These are phyloP conservation scores for Rhyacophila brunnea DNA, from an alignment of 1,140 invertebrate species.

Conservation along the genomic window DNA sequence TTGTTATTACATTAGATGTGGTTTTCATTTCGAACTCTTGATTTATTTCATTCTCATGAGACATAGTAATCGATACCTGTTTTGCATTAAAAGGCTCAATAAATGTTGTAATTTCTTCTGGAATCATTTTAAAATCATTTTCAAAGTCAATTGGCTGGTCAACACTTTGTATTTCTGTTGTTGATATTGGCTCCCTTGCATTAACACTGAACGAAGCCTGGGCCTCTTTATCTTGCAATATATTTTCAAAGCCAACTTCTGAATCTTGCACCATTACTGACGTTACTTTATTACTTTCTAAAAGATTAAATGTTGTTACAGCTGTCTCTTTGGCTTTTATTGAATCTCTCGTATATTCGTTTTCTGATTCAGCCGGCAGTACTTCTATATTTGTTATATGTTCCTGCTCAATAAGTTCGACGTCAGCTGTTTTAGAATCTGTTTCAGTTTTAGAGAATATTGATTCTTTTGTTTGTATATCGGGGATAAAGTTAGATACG, in stretches of 20 bases:
- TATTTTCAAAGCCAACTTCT: constrained; percentile 52
- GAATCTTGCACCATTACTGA: constrained; percentile 58
- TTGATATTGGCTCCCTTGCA: constrained; percentile 55
- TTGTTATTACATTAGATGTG: constrained; percentile 15
- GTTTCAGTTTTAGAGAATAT: constrained; percentile 49
- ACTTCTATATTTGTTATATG: constrained; percentile 60
- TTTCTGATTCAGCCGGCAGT: constrained; percentile 60
- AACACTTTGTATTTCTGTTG: constrained; percentile 56
- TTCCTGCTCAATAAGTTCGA: constrained; percentile 59
- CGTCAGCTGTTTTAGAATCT: constrained; percentile 52
- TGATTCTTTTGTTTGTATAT: constrained; percentile 60
- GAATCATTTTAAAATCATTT: constrained; percentile 54
- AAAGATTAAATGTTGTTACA: constrained; percentile 48
- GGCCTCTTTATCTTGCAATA: constrained; percentile 46
- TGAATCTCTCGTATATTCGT: constrained; percentile 46
- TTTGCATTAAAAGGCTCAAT: constrained; percentile 59
- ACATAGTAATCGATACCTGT: constrained; percentile 53
- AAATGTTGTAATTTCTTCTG: constrained; percentile 50
- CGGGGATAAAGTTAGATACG: constrained; percentile 57
- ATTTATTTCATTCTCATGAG: constrained; percentile 55
- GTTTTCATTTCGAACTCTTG: constrained; percentile 38
- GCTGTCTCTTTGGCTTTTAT: constrained; percentile 53
- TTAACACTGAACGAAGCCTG: constrained; percentile 54
- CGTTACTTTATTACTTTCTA: constrained; percentile 57
- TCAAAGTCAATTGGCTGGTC: constrained; percentile 56